phyloP scores from a whole-genome alignment of 2,113 vertebrate genomes.

The Gavialis gangeticus region DNA sequence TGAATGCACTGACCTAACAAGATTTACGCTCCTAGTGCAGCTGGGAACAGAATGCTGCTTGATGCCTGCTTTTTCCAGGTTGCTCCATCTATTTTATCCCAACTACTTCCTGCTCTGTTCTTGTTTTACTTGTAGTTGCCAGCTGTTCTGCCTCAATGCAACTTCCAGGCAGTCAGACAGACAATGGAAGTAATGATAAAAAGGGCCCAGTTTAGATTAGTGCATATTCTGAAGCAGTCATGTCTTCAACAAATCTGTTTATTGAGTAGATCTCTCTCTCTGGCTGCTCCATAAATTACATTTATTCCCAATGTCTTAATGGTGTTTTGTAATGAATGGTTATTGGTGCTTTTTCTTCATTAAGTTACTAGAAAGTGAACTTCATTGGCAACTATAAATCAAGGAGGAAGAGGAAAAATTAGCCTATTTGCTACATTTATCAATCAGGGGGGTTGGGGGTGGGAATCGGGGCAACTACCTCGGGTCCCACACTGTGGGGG shows the following conservation, averaged over 20 bases:
- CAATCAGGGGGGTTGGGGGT: no score
- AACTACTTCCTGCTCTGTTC: not conserved
- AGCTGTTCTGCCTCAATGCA: rapidly evolving
- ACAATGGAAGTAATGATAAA: not conserved
- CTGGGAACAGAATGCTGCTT: not conserved
- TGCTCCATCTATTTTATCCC: not conserved
- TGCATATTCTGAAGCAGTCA: not conserved
- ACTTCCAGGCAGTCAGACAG: not conserved
- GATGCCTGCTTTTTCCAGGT: not conserved
- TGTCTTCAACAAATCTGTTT: not conserved
- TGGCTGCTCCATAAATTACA: not conserved
- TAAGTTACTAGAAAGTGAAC: not conserved
- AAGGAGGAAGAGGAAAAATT: not conserved
- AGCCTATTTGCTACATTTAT: no score
- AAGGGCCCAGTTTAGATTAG: rapidly evolving
- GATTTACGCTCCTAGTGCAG: rapidly evolving
- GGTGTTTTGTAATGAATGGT: constrained; percentile 3
- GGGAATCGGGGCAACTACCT: no score
- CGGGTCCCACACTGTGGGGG: no score
- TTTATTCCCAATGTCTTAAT: constrained; percentile 42
- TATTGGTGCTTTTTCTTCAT: constrained; percentile 13
- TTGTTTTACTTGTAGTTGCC: not conserved
- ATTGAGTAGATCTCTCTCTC: constrained; percentile 19
- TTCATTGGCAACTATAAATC: not conserved
- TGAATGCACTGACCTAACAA: not conserved